Conservation (phyloP, 2,888 invertebrate species). For the Nemotelus pantherinus region DNA sequence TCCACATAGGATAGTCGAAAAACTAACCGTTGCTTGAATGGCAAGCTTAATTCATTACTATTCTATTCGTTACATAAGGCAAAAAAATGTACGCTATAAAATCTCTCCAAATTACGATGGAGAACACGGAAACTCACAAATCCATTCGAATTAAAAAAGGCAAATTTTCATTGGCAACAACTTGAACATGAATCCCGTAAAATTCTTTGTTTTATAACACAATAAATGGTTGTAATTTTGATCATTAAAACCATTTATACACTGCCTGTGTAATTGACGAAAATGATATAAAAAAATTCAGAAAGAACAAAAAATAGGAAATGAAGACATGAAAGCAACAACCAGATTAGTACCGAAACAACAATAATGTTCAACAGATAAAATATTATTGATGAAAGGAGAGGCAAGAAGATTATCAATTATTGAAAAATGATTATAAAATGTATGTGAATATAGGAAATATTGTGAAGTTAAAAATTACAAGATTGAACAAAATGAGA, state of each 20-base stretch:
- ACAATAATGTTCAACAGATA: background rate
- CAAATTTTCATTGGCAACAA: slow-evolving; percentile 51
- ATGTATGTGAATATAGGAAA: too few relatives aligned
- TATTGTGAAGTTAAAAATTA: too few relatives aligned
- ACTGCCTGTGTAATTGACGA: background rate
- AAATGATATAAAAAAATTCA: background rate
- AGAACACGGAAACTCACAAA: too few relatives aligned
- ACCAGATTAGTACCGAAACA: background rate
- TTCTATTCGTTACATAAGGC: background rate
- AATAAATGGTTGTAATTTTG: too few relatives aligned
- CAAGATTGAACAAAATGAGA: too few relatives aligned
- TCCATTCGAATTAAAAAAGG: slow-evolving; percentile 24
- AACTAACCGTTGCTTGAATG: too few relatives aligned
- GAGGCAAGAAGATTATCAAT: background rate
- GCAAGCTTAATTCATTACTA: background rate
- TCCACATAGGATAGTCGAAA: too few relatives aligned
- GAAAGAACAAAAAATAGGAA: slow-evolving; percentile 6
- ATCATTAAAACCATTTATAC: background rate
- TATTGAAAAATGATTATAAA: background rate
- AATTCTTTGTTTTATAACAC: slow-evolving; percentile 35
- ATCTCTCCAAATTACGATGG: background rate
- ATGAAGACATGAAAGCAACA: slow-evolving; percentile 10
- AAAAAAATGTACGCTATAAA: background rate
- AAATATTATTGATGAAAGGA: slow-evolving; percentile 1
- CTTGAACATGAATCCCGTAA: slow-evolving; percentile 45